Percentiles rank a stretch among this genome's conserved stretches.
These are phyloP conservation scores for Esox niger DNA, from an alignment of 2,113 vertebrate genomes.

Conservation along the genomic window DNA sequence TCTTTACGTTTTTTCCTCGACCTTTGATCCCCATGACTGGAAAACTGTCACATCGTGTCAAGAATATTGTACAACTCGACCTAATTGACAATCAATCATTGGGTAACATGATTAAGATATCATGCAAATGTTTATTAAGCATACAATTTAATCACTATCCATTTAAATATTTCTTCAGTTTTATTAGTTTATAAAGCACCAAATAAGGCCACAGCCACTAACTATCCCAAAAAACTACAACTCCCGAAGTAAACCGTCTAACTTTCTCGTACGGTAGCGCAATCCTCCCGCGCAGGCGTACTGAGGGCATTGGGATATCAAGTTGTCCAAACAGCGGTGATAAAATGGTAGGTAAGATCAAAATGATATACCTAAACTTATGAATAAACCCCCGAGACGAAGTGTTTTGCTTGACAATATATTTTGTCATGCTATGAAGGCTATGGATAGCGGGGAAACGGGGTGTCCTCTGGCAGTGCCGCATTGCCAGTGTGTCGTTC, in stretches of 20 bases:
- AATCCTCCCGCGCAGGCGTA: constrained; percentile 68
- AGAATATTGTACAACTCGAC: background rate
- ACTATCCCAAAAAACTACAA: constrained; percentile 44
- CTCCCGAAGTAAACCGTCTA: constrained; percentile 34
- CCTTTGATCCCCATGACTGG: background rate
- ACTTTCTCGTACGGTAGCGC: constrained; percentile 19
- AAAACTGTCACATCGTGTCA: background rate
- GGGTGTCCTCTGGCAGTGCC: constrained; percentile 55
- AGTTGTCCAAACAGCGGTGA: constrained; percentile 78
- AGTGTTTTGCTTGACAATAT: background rate
- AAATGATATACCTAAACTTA: constrained; percentile 47
- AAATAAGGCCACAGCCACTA: constrained; percentile 2
- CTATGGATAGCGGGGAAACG: background rate
- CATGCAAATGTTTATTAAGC: background rate
- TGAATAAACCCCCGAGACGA: constrained; percentile 31
- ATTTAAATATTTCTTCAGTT: background rate
- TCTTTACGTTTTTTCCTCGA: background rate
- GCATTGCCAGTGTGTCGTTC: constrained; percentile 57
- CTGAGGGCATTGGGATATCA: constrained; percentile 56
- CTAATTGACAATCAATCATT: background rate
- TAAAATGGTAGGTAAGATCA: constrained; percentile 78
- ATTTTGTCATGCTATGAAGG: background rate
- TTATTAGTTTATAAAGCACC: background rate
- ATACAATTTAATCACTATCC: background rate
- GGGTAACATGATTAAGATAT: background rate